Conservation (phyloP, 2,888 invertebrate species). For the Thumatha senex region DNA sequence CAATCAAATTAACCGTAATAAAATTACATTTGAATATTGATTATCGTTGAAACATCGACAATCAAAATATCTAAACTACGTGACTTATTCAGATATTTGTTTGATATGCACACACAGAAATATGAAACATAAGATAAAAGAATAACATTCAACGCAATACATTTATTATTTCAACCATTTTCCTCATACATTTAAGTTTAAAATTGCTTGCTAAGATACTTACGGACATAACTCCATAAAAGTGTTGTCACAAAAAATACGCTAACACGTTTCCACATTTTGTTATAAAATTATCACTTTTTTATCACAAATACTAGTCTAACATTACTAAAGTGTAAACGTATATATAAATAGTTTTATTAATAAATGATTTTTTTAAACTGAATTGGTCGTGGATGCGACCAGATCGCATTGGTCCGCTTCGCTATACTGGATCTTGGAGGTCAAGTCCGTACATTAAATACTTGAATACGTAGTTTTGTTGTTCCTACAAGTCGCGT, state of each 20-base stretch:
- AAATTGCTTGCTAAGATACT: slow-evolving; percentile 33
- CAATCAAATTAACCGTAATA: too few species aligned
- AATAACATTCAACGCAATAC: neutral
- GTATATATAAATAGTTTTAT: slow-evolving; percentile 12
- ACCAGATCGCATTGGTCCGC: slow-evolving; percentile 41
- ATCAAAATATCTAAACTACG: slow-evolving; percentile 20
- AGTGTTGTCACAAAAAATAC: slow-evolving; percentile 49
- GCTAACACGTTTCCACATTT: slow-evolving; percentile 47
- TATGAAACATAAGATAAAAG: neutral
- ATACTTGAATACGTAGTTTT: slow-evolving; percentile 58
- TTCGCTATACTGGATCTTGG: slow-evolving; percentile 64
- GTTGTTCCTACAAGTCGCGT: slow-evolving; percentile 57
- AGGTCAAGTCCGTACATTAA: slow-evolving; percentile 69
- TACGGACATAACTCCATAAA: slow-evolving; percentile 51
- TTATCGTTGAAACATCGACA: too few species aligned
- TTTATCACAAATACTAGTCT: slow-evolving; percentile 16
- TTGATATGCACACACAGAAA: slow-evolving; percentile 15
- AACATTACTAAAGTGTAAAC: slow-evolving; percentile 10
- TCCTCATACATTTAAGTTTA: neutral
- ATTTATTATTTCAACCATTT: slow-evolving; percentile 6
- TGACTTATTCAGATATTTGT: slow-evolving; percentile 16
- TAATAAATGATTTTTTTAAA: slow-evolving; percentile 14
- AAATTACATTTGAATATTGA: too few species aligned
- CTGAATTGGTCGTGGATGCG: slow-evolving; percentile 24
- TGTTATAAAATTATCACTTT: slow-evolving; percentile 29